Percentiles rank a stretch among this genome's conserved stretches.
Evolutionary conservation across 2,888 invertebrate genomes (phyloP).

Genomic region (Blera fallax): DNA sequence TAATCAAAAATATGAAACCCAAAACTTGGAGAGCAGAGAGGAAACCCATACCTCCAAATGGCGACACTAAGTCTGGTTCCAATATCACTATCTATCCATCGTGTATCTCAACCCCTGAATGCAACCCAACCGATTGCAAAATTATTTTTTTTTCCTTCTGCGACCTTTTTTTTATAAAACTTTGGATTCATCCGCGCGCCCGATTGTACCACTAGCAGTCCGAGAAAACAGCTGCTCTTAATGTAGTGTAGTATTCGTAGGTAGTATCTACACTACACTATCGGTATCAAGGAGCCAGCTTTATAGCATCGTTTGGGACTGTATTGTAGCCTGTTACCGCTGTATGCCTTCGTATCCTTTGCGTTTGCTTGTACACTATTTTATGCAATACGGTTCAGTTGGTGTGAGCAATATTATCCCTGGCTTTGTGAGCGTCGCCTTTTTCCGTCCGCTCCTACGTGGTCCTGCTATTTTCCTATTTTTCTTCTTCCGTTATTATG

Average conservation of each 20-base stretch:
- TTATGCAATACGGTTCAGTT: constrained; percentile 18
- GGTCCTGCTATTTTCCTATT: neutral
- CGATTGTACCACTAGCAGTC: neutral
- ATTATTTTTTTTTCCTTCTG: neutral
- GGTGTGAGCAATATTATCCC: constrained; percentile 18
- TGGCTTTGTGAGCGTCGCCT: neutral
- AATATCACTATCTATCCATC: neutral
- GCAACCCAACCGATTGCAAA: neutral
- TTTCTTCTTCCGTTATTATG: constrained; percentile 9
- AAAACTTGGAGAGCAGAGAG: neutral
- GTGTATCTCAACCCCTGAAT: neutral
- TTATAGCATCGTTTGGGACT: neutral
- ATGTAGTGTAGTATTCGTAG: neutral
- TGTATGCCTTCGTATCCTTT: constrained; percentile 14
- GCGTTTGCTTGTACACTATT: constrained; percentile 19
- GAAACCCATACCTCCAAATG: neutral
- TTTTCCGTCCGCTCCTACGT: neutral
- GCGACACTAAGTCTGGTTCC: neutral
- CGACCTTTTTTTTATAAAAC: neutral
- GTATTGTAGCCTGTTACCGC: constrained; percentile 11
- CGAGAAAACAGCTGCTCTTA: constrained; percentile 19
- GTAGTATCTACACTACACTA: neutral
- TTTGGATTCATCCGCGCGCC: neutral
- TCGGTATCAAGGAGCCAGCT: constrained; percentile 15
- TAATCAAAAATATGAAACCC: constrained; percentile 52